Conservation (phyloP, 2,888 invertebrate species). For the Diploptera punctata region DNA sequence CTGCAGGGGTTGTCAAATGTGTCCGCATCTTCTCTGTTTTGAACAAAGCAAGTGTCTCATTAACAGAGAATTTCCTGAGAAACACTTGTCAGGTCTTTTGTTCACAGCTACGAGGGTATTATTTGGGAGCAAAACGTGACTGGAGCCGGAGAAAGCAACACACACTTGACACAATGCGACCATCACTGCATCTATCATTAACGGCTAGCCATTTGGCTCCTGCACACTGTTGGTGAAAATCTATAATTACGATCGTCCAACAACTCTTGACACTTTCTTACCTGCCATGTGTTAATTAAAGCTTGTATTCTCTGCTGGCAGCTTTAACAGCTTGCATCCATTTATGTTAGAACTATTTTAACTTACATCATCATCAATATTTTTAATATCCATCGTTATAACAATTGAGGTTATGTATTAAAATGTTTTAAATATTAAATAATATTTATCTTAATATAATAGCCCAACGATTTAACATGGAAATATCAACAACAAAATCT, state of each 20-base stretch:
- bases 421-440: too few relatives aligned
- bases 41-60: neutral
- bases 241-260: conserved; percentile 30
- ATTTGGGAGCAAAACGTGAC: conserved; percentile 37
- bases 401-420: too few relatives aligned
- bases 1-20: neutral
- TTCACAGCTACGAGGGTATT: conserved; percentile 29
- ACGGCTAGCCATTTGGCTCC: neutral
- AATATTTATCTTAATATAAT: too few relatives aligned
- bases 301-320: too few relatives aligned
- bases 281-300: too few relatives aligned
- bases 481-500: too few relatives aligned
- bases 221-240: conserved; percentile 25
- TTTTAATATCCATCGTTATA: too few relatives aligned
- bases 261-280: too few relatives aligned
- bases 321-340: too few relatives aligned
- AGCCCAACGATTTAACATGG: too few relatives aligned
- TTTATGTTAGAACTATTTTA: too few relatives aligned
- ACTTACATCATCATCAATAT: too few relatives aligned
- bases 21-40: neutral
- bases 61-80: neutral
- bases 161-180: conserved; percentile 18
- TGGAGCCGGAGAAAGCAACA: conserved; percentile 24
- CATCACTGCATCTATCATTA: conserved; percentile 11
- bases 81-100: conserved; percentile 32